Base-by-base conservation (phyloP, 2,888 invertebrate genomes). In the Drosophila dives region DNA sequence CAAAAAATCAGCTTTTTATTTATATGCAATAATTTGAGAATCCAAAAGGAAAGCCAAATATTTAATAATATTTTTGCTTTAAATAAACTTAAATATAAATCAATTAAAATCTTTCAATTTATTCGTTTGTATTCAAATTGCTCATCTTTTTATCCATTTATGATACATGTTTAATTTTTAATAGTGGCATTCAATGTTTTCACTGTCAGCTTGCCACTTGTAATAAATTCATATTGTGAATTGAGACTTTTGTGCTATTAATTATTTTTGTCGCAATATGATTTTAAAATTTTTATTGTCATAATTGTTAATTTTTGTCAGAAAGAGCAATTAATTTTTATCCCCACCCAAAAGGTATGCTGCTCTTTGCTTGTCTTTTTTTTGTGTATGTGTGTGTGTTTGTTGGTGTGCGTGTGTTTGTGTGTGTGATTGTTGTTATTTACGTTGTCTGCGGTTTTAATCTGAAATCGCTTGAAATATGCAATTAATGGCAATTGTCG, bases 401-500 rank as follows among this genome's bases (percentile, higher is more conserved):
- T 29, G 42, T 38, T 17, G 50, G 42, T 34, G 45, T 26, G 23
- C 59, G 42, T 60, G 6, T 12, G 45, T 7, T 20, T 45, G 20
- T 12, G 20, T 45, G 45, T 20, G 20, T 45, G 20, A 20, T 12
- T 78, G 63, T 71, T 79, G 53, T 72, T 78, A 58, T 78, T 79
- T 72, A 67, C 76, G 73, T 76, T 76, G 80, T 76, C 79, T 80
- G 79, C 71, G 79, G 76, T 71, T 80, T 76, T 80, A 80, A 80
- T 76, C 80, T 71, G 56, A 64, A 76, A 68, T 61, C 76, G 80
- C 73, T 80, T 80, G 66, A 83, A 83, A 83, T 83, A 84, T 81
- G 83, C 84, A 83, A 83, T 83, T 83, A 83, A 83, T 83, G 83
- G 83, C 81, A 83, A 81, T 83, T 83, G 83, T 83, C 82, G 71